Evolutionary conservation across 2,113 vertebrate genomes (phyloP).

Genomic region (Labeo rohita): DNA sequence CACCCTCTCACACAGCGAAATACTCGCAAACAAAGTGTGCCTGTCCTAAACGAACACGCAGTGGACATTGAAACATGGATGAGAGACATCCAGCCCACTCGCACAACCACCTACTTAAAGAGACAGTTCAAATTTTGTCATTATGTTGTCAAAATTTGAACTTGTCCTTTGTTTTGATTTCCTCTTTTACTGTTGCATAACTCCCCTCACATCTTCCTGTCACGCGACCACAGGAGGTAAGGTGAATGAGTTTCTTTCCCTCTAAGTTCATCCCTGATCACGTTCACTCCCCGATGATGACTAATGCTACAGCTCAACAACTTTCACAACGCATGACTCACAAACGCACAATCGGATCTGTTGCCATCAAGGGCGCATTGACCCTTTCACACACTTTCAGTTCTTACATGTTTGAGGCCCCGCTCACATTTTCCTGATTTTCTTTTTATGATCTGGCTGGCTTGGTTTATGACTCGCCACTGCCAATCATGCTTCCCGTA

Average conservation of each 20-base stretch:
- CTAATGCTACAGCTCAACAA: slow-evolving; percentile 53
- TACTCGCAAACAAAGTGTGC: background rate
- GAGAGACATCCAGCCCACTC: slow-evolving; percentile 1
- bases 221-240: slow-evolving; percentile 26
- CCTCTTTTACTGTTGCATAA: slow-evolving; percentile 16
- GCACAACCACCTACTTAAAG: background rate
- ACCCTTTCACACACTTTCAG: slow-evolving; percentile 45
- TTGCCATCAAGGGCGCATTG: slow-evolving; percentile 2
- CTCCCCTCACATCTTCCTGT: background rate
- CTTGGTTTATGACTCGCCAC: slow-evolving; percentile 28
- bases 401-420: slow-evolving; percentile 51
- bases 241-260: slow-evolving; percentile 36
- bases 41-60: background rate
- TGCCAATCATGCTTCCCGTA: slow-evolving; percentile 46
- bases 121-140: background rate
- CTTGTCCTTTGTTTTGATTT: slow-evolving; percentile 46
- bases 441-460: slow-evolving; percentile 48
- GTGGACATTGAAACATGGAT: background rate
- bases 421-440: slow-evolving; percentile 54
- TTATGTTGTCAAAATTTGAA: background rate
- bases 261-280: slow-evolving; percentile 35
- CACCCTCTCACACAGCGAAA: slow-evolving; percentile 37
- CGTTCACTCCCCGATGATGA: slow-evolving; percentile 49
- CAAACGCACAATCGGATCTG: slow-evolving; percentile 24
- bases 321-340: slow-evolving; percentile 54